A percentile compares a stretch with the other conserved stretches of the same genome.
Conservation (phyloP, 2,888 invertebrate genomes). For the Odontocerum albicorne region DNA sequence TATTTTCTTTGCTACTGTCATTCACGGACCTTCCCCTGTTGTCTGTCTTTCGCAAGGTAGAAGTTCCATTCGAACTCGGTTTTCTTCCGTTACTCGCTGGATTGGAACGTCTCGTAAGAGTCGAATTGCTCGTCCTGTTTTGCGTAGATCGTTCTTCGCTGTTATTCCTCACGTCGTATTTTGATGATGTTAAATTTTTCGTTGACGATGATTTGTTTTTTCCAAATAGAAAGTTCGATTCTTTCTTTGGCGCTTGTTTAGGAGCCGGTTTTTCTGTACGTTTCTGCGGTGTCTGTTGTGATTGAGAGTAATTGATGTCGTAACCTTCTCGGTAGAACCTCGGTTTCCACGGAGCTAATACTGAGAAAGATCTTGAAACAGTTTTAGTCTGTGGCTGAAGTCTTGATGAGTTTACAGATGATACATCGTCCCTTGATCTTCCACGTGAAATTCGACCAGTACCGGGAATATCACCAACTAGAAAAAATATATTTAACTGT, state of each 20-base stretch:
- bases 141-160: constrained; percentile 45
- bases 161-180: constrained; percentile 43
- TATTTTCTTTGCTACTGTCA: constrained; percentile 39
- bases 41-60: constrained; percentile 16
- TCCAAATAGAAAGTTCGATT: constrained; percentile 26
- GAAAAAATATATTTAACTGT: too few species aligned
- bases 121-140: constrained; percentile 44
- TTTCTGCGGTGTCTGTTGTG: constrained; percentile 42
- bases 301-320: constrained; percentile 79
- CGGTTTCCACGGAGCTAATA: constrained; percentile 84
- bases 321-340: constrained; percentile 70
- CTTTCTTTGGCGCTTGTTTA: constrained; percentile 29
- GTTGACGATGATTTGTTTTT: constrained; percentile 55
- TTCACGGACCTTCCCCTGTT: constrained; percentile 9
- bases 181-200: constrained; percentile 41
- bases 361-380: constrained; percentile 76
- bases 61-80: constrained; percentile 23
- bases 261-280: constrained; percentile 16
- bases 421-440: constrained; percentile 76
- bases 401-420: constrained; percentile 64
- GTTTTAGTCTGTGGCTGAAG: constrained; percentile 67
- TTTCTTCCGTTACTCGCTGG: constrained; percentile 13
- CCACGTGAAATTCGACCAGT: constrained; percentile 62
- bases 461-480: constrained; percentile 83
- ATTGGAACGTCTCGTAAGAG: constrained; percentile 23